Conservation (phyloP, 2,113 vertebrate species). For the Nothocercus nigrocapillus region DNA sequence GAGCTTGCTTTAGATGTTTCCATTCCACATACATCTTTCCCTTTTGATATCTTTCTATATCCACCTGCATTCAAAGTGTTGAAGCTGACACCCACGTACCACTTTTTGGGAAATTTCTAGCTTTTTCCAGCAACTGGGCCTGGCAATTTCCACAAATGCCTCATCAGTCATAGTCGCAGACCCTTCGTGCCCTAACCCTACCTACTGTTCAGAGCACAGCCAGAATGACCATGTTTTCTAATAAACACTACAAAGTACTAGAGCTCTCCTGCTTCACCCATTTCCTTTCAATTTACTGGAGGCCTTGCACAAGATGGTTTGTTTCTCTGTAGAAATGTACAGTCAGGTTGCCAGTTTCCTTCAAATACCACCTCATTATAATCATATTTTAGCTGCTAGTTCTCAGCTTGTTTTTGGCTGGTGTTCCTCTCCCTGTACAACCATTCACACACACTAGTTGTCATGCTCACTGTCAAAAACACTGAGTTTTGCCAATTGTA, state of each 20-base stretch:
- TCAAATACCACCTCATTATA: neutral
- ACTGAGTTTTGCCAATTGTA: neutral
- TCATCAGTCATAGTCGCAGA: neutral
- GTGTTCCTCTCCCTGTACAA: slow-evolving; percentile 4
- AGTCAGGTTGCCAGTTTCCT: neutral
- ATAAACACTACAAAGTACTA: neutral
- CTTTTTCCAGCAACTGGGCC: neutral
- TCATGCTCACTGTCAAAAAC: slow-evolving; percentile 3
- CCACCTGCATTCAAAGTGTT: neutral
- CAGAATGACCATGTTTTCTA: neutral
- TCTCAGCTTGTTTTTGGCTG: neutral
- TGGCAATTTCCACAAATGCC: neutral
- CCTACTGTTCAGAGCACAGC: neutral
- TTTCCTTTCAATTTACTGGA: neutral
- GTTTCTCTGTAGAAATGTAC: neutral
- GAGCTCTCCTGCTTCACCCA: neutral
- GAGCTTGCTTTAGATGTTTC: neutral
- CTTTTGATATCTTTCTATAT: neutral
- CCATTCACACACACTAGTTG: neutral
- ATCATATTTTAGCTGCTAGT: neutral
- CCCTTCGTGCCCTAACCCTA: neutral
- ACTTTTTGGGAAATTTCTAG: neutral
- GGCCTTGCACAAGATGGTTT: fast-evolving
- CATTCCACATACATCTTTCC: fast-evolving
- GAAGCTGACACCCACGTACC: neutral